Conservation (phyloP, 2,797 vertebrate genomes). For the Alca torda region DNA sequence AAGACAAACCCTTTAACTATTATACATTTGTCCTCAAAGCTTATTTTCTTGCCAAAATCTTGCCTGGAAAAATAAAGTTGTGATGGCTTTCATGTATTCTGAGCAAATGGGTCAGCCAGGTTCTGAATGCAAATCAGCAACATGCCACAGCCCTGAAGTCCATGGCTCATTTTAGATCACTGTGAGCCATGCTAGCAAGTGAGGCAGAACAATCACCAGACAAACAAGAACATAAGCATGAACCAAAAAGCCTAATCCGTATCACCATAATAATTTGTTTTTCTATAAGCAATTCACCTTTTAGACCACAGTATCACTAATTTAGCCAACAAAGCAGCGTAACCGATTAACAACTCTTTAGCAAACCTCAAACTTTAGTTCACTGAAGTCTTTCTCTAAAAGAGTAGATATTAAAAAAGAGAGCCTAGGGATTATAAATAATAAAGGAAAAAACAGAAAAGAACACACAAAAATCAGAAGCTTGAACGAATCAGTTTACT, state of each 20-base stretch:
- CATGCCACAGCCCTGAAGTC: not conserved
- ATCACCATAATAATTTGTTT: not conserved
- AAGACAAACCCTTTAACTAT: not conserved
- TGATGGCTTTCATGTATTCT: not conserved
- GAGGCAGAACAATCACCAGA: not conserved
- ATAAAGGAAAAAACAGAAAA: not conserved
- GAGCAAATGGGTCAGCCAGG: not conserved
- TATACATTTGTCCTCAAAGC: not conserved
- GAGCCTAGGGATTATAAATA: not conserved
- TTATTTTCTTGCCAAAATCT: not conserved
- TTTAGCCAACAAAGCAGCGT: not conserved
- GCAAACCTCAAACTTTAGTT: not conserved
- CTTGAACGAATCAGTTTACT: not conserved
- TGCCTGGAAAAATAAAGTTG: not conserved
- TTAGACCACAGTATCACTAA: not conserved
- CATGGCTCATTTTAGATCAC: not conserved
- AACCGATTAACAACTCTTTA: not conserved
- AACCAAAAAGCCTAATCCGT: not conserved
- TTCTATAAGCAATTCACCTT: not conserved
- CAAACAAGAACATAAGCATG: not conserved
- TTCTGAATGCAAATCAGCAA: not conserved
- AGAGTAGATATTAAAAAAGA: not conserved
- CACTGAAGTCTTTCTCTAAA: not conserved
- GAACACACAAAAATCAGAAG: not conserved
- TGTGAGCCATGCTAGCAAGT: not conserved